Evolutionary conservation across 2,888 invertebrate species (phyloP), one percentile per base, ranked within the genome.

Genomic region (Tanytarsus gracilentus): DNA sequence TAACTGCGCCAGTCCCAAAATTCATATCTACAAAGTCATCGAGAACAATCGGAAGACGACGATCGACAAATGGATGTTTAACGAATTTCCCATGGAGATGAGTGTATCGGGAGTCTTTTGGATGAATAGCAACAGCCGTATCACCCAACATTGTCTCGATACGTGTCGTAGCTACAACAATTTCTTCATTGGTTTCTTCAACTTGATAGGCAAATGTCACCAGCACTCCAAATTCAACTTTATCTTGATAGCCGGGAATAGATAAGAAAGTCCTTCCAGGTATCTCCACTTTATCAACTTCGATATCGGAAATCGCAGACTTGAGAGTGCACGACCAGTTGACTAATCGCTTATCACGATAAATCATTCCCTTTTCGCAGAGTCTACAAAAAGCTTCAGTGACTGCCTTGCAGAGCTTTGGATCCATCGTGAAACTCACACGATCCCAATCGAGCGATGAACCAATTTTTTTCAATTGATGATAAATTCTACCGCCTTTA

Each of bases 61-160:
- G 81, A 59, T 85, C 77, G 62, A 86, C 78, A 72, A 99, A 91
- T 0, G 99, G 98, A 79, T 99, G 99, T 40, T 78, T 75, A 1
- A 93, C 82, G 66, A 75, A 78, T 75, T 88, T 88, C 40, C 95
- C 95, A 64, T 92, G 82, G 52, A 94, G 75, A 67, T 84, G 82
- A 62, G 80, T 81, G 70, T 96, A 99, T 66, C 98, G 81, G 3
- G 75, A 71, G 69, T 99, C 96, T 2, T 87, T 78, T 0, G 99
- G 98, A 76, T 99, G 89, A 0, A 99, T 96, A n/a, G 98, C 98
- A 1, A 99, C 86, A 0, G 95, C 99, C 0, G 93, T 89, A 72
- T 99, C 99, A 1, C 98, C 91, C 9, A 99, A 76, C 92, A 99
- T 97, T 1, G 99, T 99, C 77, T 99, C 99, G 25, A 97, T 85